A percentile compares a stretch with the other conserved stretches of the same genome.
Conservation (phyloP, 2,888 invertebrate species). For the Catocala nupta region DNA sequence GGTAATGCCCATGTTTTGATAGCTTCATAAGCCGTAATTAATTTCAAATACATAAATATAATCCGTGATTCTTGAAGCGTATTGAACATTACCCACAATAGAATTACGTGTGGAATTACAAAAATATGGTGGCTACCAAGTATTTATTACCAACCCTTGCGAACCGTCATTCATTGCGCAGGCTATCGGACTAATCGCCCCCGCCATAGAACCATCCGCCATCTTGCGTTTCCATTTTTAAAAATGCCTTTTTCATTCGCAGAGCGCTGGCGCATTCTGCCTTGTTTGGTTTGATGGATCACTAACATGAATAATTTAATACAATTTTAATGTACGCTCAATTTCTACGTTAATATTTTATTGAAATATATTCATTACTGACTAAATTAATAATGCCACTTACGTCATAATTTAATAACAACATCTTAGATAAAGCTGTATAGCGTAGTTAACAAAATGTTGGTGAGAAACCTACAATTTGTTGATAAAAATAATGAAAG, state of each 20-base stretch:
- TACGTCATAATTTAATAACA: background rate
- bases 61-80: slow-evolving; percentile 31
- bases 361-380: too few species aligned
- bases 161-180: slow-evolving; percentile 50
- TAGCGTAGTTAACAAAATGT: slow-evolving; percentile 10
- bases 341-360: slow-evolving; percentile 15
- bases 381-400: too few species aligned
- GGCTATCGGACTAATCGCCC: slow-evolving; percentile 75
- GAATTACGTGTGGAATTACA: slow-evolving; percentile 34
- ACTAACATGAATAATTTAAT: slow-evolving; percentile 47
- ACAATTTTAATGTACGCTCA: slow-evolving; percentile 39
- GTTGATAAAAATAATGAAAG: slow-evolving; percentile 15
- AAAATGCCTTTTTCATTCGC: slow-evolving; percentile 57
- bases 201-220: slow-evolving; percentile 67
- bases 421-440: background rate
- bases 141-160: slow-evolving; percentile 43
- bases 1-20: background rate
- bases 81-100: slow-evolving; percentile 27
- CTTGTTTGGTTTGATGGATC: slow-evolving; percentile 63
- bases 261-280: slow-evolving; percentile 67
- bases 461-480: slow-evolving; percentile 13
- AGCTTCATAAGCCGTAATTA: background rate
- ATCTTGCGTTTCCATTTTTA: slow-evolving; percentile 72
- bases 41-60: slow-evolving; percentile 28
- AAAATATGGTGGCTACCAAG: slow-evolving; percentile 39